Percentiles rank a stretch among this genome's conserved stretches.
Evolutionary conservation across 2,888 invertebrate species (phyloP).

Genomic region (Torymus tubicola): DNA sequence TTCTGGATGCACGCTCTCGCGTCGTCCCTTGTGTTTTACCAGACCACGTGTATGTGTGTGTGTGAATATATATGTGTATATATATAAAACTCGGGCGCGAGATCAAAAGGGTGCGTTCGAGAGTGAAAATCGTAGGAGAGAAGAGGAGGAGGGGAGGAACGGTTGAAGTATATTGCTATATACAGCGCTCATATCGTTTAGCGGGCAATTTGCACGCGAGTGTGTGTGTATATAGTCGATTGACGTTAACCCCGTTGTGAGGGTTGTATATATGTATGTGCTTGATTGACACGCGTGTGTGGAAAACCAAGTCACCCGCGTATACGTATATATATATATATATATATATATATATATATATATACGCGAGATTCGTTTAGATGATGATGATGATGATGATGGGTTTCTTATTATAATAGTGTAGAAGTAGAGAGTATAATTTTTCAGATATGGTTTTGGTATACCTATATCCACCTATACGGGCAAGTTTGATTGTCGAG

Average conservation of each 20-base stretch:
- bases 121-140: constrained; percentile 45
- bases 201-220: constrained; percentile 43
- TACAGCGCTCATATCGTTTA: constrained; percentile 42
- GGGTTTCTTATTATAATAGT: no score
- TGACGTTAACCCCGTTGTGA: constrained; percentile 13
- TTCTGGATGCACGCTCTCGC: no score
- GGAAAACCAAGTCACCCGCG: constrained; percentile 16
- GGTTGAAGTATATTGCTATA: not conserved
- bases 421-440: no score
- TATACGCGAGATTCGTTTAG: no score
- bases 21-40: no score
- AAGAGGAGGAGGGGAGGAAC: not conserved
- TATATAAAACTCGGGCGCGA: constrained; percentile 20
- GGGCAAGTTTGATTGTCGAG: no score
- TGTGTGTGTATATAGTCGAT: constrained; percentile 17
- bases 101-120: constrained; percentile 53
- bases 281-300: constrained; percentile 28
- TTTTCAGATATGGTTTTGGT: no score
- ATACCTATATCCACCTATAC: no score
- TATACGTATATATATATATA: no score
- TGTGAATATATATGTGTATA: not conserved
- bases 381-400: no score
- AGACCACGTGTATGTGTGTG: not conserved
- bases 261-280: no score
- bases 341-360: no score